Evolutionary conservation across 92 coral and sea anemone genomes (phyloP).

Genomic region (Phenganax marumi): DNA sequence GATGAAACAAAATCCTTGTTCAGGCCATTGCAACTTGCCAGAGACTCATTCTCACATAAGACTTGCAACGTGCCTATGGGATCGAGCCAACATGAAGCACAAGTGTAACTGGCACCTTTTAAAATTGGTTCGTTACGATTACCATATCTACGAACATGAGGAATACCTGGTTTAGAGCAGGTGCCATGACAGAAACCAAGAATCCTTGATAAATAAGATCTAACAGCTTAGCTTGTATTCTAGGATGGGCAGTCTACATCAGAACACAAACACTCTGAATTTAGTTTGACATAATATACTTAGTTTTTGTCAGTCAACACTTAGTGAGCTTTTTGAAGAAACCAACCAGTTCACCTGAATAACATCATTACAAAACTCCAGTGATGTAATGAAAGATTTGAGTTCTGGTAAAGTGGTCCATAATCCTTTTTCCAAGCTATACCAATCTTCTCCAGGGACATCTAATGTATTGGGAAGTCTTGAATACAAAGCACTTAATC

Average conservation of each 20-base stretch:
- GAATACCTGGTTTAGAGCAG: constrained; percentile 87
- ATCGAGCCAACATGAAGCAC: too few species aligned
- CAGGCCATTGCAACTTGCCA: background rate
- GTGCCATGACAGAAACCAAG: constrained; percentile 98
- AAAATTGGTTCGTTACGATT: too few species aligned
- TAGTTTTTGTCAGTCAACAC: background rate
- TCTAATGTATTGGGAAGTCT: constrained; percentile 88
- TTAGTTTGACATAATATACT: background rate
- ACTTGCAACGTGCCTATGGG: background rate
- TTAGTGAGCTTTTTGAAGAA: background rate
- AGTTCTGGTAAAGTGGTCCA: constrained; percentile 99
- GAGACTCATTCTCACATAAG: background rate
- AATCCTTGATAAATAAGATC: constrained; percentile 93
- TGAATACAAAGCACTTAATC: constrained; percentile 92
- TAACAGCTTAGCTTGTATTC: constrained; percentile 78
- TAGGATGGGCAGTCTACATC: constrained; percentile 83
- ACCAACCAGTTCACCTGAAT: constrained; percentile 70
- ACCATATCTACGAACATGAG: too few species aligned
- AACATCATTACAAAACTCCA: constrained; percentile 97
- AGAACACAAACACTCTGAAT: background rate
- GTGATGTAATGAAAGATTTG: constrained; percentile 84
- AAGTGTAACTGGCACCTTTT: too few species aligned
- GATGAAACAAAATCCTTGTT: background rate
- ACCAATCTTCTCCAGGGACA: constrained; percentile 98
- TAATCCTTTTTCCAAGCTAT: constrained; percentile 88